A percentile compares a stretch with the other conserved stretches of the same genome.
Evolutionary conservation across 2,113 vertebrate genomes (phyloP).

Genomic region (Hyperopisus bebe): DNA sequence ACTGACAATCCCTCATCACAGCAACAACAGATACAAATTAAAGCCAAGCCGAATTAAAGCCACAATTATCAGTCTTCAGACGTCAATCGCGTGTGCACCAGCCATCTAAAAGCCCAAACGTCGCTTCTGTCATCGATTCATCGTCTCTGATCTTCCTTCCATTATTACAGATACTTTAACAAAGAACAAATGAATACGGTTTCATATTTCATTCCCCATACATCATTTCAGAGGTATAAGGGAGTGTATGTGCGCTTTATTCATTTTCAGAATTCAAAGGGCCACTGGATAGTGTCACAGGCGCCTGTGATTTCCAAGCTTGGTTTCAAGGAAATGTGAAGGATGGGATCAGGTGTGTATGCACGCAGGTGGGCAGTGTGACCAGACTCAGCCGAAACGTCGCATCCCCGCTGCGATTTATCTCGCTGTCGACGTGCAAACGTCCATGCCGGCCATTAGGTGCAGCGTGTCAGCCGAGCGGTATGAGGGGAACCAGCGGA

Average conservation of each 20-base stretch:
- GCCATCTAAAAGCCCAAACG: not conserved
- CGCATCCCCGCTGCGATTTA: not conserved
- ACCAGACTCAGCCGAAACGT: not conserved
- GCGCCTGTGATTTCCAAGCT: not conserved
- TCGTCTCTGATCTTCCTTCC: not conserved
- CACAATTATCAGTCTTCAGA: slow-evolving; percentile 15
- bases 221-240: not conserved
- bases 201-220: not conserved
- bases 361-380: not conserved
- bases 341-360: not conserved
- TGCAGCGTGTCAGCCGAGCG: not conserved
- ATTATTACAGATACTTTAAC: not conserved
- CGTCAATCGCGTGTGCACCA: not conserved
- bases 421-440: not conserved
- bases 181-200: not conserved
- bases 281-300: not conserved
- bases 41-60: slow-evolving; percentile 12
- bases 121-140: not conserved
- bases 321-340: not conserved
- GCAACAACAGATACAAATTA: slow-evolving; percentile 21
- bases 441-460: not conserved
- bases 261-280: not conserved
- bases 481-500: not conserved
- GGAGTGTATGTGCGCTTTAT: not conserved
- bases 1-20: slow-evolving; percentile 20